Evolutionary conservation across 2,888 invertebrate genomes (phyloP).

Genomic region (Cecidostiba fungosa): DNA sequence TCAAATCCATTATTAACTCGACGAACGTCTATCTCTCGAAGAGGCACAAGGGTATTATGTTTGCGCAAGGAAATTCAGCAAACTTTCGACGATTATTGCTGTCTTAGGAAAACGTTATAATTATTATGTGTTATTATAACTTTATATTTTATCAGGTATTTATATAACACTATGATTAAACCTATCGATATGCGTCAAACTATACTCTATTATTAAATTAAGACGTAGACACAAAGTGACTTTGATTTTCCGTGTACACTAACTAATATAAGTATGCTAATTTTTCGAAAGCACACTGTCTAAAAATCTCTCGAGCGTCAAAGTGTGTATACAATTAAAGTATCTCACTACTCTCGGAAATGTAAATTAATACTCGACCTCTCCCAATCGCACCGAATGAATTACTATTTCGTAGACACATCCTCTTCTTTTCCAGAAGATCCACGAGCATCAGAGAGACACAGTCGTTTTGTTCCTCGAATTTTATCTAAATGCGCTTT

Average conservation of each 20-base stretch:
- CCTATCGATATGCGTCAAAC: no score
- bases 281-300: not conserved
- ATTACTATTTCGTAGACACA: no score
- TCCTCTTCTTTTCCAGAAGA: no score
- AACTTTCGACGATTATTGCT: not conserved
- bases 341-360: not conserved
- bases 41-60: not conserved
- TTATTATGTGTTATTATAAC: no score
- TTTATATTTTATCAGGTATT: no score
- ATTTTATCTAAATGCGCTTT: not conserved
- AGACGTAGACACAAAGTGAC: no score
- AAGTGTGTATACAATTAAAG: slow-evolving; percentile 2
- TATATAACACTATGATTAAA: no score
- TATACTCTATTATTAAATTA: no score
- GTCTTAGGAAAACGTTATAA: not conserved
- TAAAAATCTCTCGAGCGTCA: not conserved
- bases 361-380: slow-evolving; percentile 38
- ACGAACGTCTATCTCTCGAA: not conserved
- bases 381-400: slow-evolving; percentile 17
- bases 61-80: not conserved
- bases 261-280: not conserved
- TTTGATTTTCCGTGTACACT: no score
- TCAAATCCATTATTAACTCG: slow-evolving; percentile 35
- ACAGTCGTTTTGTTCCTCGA: not conserved
- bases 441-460: no score